Base-by-base conservation (phyloP, 2,113 vertebrate species). In the Muscicapa adusta region DNA sequence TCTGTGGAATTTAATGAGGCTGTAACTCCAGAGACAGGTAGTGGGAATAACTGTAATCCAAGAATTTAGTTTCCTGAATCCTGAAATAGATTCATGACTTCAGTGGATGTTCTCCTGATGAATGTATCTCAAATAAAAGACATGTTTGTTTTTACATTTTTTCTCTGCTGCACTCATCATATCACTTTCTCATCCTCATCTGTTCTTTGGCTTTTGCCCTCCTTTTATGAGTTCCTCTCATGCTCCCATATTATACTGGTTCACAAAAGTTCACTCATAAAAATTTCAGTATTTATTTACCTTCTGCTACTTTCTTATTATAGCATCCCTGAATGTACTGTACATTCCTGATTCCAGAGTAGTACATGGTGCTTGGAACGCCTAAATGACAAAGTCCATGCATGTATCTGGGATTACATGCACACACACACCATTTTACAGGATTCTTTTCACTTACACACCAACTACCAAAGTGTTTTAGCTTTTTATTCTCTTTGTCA, bases 221-320 rank as follows among this genome's bases (percentile, higher is more conserved):
- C 57, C 66, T 81, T 84, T 92, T 66, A 62, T 89, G 94, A 97
- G 93, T 75, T 92, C 40, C 50, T 94, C 51, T 93, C 77, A 76
- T 5, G 23, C 74, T 88, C 81, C 20, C 48, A 9, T 20, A 24
- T 88, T 85, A 58, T 34, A 80, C 38, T 40, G 78, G 71, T 34
- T 79, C 78, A 82, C 40, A 12, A n/a, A 81, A 95, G 82, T 85
- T 95, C 80, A 57, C 80, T 93, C 91, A 91, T 96, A 96, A 96
- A 96, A 43, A 45, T 29, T 76, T 94, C 93, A 95, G 34, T 89
- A 56, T 91, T 96, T 97, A 73, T 92, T 93, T 96, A 94, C 90
- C 67, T 65, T 72, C 61, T 78, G 9, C 31, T 57, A 22, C 50
- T 47, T 92, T 94, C 77, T 87, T 88, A 66, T 89, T 91, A 13